Evolutionary conservation across 2,797 vertebrate genomes (phyloP), one percentile per base, ranked within the genome.

Genomic region (Staurois parvus): DNA sequence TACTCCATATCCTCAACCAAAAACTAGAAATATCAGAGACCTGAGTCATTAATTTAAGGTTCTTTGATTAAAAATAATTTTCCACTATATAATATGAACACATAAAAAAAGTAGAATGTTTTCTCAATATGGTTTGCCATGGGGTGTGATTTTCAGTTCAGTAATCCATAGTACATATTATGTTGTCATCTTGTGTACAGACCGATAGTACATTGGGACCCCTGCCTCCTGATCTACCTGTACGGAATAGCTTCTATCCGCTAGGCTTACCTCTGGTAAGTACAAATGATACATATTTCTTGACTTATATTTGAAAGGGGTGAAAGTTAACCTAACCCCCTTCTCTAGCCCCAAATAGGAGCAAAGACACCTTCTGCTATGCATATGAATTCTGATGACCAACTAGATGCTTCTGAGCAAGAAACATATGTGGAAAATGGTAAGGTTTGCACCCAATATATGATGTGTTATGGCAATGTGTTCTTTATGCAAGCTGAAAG

Each of bases 311-410:
- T 24, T 8, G 9, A 52, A 10, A 10, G 15, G 10, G 66, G 34
- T 69, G 1, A n/a, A 62, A 28, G 8, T 10, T 68, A 29, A 68
- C 3, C 29, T 45, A 19, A n/a, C 34, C 66, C 1, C 42, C 6
- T 7, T 68, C 11, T 56, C 40, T 81, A 92, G 83, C 87, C 84
- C 2, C 12, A 69, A 15, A 81, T 91, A 87, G 70, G 69, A 76
- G 62, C 84, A 30, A 72, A 85, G 62, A 9, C n/a, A 28, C 72
- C 26, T 26, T 75, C 28, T 29, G 21, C 42, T 52, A 76, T 78
- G 24, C 69, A 48, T 7, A 37, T 48, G 40, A 21, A 67, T 52
- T 29, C 69, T 21, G 59, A 40, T 28, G 48, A 64, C 32, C 37
- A 52, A 42, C 28, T 62, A 26, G 66, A 30, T 3, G 4, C 52